Evolutionary conservation across 2,797 vertebrate genomes (phyloP).

Genomic region (Labeo calbasu): DNA sequence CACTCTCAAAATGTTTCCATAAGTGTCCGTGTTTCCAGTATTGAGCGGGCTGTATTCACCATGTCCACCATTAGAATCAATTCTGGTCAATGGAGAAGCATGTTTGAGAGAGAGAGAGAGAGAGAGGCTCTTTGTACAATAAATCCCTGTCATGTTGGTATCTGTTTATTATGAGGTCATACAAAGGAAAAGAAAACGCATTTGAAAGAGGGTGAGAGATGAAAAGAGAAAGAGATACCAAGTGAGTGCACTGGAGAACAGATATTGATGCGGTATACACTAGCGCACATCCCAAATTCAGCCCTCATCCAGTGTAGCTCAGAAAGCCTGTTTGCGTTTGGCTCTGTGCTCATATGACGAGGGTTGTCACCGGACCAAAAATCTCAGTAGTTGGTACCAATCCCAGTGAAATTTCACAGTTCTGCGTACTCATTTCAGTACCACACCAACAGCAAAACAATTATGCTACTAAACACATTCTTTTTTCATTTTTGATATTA

Average conservation of each 20-base stretch:
- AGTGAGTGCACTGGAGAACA: constrained; percentile 42
- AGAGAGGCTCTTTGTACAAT: constrained; percentile 40
- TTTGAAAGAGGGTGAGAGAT: constrained; percentile 42
- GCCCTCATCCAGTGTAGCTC: constrained; percentile 62
- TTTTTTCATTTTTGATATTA: background rate
- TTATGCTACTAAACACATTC: background rate
- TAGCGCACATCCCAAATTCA: constrained; percentile 77
- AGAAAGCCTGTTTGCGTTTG: background rate
- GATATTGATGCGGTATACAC: constrained; percentile 74
- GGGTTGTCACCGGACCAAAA: background rate
- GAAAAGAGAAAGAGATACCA: constrained; percentile 55
- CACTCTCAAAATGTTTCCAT: constrained; percentile 35
- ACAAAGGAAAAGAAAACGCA: constrained; percentile 2
- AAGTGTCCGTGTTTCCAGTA: constrained; percentile 12
- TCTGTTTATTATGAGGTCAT: constrained; percentile 41
- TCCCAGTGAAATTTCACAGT: background rate
- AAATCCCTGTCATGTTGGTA: constrained; percentile 43
- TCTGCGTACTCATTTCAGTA: background rate
- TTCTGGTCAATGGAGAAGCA: constrained; percentile 43
- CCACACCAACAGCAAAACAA: background rate
- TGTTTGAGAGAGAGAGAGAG: constrained; percentile 39
- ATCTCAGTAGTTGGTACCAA: background rate
- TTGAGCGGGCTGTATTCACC: constrained; percentile 27
- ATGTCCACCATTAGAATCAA: constrained; percentile 48
- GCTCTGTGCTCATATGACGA: constrained; percentile 56